Evolutionary conservation across 2,797 vertebrate species (phyloP), one percentile per base, ranked within the genome.

Genomic region (Jordanella pulchra): DNA sequence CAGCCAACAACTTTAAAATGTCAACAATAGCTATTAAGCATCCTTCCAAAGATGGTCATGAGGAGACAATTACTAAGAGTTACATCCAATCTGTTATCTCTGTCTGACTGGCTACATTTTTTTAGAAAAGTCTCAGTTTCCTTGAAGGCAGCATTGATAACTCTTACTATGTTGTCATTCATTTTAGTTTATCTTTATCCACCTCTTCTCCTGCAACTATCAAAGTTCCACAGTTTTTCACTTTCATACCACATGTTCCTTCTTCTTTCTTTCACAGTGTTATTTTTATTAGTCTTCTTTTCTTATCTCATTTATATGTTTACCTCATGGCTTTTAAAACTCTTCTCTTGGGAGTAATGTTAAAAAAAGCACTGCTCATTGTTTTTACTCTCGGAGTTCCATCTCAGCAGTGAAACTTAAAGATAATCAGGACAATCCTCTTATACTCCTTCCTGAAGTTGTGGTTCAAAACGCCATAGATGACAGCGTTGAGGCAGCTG

Each of bases 371-470:
- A 39, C 32, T 21, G 1, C 3, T 45, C 17, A 6, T 7, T 44
- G 27, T 44, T 0, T 17, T 23, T 7, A 10, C n/a, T 28, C 35
- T n/a, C 39, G 4, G 28, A 0, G 6, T 44, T 10, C 44, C 11
- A 3, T 44, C 70, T 93, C 85, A 94, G 86, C 92, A 95, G 83
- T 90, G 90, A 15, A 95, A 83, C 69, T 93, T 94, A 76, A 95
- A 95, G 74, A 95, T 67, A 73, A 93, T 86, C 65, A 96, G 72
- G 56, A 95, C 85, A 25, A 96, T 96, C 84, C 94, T 93, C 86
- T 95, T 96, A 89, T 96, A 96, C 85, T 96, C 95, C 78, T 95
- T 95, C 72, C 95, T 90, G 85, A 96, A 96, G 89, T 96, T 96
- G 80, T 94, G 92, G 86, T 96, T 96, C 77, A 96, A 88, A 72